Evolutionary conservation across 2,888 invertebrate species (phyloP).

Genomic region (Clitarchus hookeri): DNA sequence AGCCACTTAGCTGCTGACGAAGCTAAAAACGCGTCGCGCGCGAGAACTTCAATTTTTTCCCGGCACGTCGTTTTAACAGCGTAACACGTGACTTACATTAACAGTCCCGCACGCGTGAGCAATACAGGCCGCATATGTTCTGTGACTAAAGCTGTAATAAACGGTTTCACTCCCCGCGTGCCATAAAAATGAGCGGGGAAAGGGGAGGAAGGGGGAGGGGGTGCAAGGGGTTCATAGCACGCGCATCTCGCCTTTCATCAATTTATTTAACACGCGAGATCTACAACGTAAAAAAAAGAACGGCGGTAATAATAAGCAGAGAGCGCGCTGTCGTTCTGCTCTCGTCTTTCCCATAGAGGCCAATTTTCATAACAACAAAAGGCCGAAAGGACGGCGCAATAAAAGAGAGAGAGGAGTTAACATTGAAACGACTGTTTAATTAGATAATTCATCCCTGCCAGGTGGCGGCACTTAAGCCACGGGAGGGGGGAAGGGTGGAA

Average conservation of each 20-base stretch:
- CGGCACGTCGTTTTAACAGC: neutral
- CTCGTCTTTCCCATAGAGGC: neutral
- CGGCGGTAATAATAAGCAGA: neutral
- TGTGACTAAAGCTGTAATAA: conserved; percentile 25
- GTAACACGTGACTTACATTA: neutral
- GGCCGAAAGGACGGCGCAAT: neutral
- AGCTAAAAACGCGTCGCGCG: too few species aligned
- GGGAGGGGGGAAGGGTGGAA: neutral
- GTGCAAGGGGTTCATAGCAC: neutral
- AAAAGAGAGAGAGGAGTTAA: conserved; percentile 20
- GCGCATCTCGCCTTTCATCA: conserved; percentile 17
- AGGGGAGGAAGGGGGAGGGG: neutral
- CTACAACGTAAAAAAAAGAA: neutral
- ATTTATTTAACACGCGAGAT: conserved; percentile 20
- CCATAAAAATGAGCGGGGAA: conserved; percentile 10
- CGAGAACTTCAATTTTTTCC: too few species aligned
- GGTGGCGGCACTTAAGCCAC: conserved; percentile 7
- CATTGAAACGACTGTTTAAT: conserved; percentile 35
- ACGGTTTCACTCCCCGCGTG: conserved; percentile 25
- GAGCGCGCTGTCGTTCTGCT: neutral
- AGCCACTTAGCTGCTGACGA: too few species aligned
- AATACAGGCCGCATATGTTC: conserved; percentile 5
- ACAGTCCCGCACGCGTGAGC: neutral
- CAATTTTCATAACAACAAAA: conserved; percentile 25
- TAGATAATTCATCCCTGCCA: conserved; percentile 34